Conservation (phyloP, 2,888 invertebrate genomes). For the Pachliopta kotzebuea region DNA sequence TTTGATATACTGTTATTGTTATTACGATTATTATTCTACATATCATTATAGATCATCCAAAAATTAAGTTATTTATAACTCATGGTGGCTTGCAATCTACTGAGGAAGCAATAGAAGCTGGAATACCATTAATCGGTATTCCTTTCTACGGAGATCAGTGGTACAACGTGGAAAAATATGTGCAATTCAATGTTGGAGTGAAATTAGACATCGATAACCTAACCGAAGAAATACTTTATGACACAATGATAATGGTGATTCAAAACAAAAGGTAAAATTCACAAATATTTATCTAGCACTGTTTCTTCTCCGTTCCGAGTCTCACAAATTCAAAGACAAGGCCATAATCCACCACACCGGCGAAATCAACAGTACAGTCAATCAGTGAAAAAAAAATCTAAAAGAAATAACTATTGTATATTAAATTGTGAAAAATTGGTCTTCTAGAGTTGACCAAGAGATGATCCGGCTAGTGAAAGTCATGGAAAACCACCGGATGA, state of each 20-base stretch:
- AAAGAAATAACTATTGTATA: too few relatives aligned
- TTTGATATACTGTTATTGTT: not conserved
- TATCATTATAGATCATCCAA: constrained; percentile 55
- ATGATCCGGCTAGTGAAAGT: too few relatives aligned
- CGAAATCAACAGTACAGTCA: too few relatives aligned
- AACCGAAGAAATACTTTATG: constrained; percentile 39
- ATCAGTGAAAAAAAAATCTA: too few relatives aligned
- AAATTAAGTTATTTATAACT: constrained; percentile 60
- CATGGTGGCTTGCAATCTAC: constrained; percentile 67
- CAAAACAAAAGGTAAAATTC: constrained; percentile 38
- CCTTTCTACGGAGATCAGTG: constrained; percentile 63
- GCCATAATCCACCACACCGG: too few relatives aligned
- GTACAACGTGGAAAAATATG: constrained; percentile 51
- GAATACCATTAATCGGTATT: constrained; percentile 59
- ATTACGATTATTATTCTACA: not conserved
- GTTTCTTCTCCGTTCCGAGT: too few relatives aligned
- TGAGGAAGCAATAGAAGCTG: constrained; percentile 59
- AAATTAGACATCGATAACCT: constrained; percentile 45
- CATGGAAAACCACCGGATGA: too few relatives aligned
- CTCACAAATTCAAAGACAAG: too few relatives aligned
- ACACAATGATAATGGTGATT: constrained; percentile 40
- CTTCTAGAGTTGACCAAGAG: too few relatives aligned
- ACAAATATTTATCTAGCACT: not conserved
- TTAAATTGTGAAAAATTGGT: too few relatives aligned
- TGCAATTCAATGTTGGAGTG: constrained; percentile 46